These are phyloP conservation scores for Esox masquinongy DNA, from an alignment of 2,797 vertebrate genomes.

Conservation along the genomic window DNA sequence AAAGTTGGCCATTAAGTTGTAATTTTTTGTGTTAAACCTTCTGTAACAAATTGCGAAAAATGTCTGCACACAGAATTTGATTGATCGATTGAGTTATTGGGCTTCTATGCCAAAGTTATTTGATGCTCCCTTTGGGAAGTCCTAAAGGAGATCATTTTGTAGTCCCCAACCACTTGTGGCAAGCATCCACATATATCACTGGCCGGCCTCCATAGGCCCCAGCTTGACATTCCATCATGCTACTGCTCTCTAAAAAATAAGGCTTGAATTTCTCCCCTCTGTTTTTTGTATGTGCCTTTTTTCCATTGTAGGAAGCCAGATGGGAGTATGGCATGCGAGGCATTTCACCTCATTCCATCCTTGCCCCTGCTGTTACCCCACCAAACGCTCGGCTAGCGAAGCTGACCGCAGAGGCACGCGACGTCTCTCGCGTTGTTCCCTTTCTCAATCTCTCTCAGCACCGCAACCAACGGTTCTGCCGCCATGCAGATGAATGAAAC, in stretches of 20 bases:
- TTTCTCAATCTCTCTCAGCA: conserved; percentile 38
- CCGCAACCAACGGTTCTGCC: conserved; percentile 49
- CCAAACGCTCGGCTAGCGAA: conserved; percentile 28
- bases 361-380: conserved; percentile 27
- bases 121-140: conserved; percentile 2
- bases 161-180: neutral
- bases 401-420: conserved; percentile 48
- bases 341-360: conserved; percentile 57
- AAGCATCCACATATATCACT: conserved; percentile 3
- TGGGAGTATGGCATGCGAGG: conserved; percentile 42
- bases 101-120: neutral
- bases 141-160: neutral
- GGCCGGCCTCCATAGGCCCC: neutral
- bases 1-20: neutral
- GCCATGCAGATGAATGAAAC: conserved; percentile 38
- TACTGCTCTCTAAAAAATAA: conserved; percentile 17
- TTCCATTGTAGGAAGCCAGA: conserved; percentile 52
- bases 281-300: conserved; percentile 5
- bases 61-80: neutral
- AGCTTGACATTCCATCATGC: conserved; percentile 12
- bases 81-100: conserved; percentile 1
- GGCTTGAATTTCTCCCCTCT: conserved; percentile 11
- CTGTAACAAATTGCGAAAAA: neutral
- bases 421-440: conserved; percentile 49
- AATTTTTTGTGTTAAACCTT: neutral